Evolutionary conservation across 2,888 invertebrate genomes (phyloP), one percentile per base, ranked within the genome.

Genomic region (Limnephilus rhombicus): DNA sequence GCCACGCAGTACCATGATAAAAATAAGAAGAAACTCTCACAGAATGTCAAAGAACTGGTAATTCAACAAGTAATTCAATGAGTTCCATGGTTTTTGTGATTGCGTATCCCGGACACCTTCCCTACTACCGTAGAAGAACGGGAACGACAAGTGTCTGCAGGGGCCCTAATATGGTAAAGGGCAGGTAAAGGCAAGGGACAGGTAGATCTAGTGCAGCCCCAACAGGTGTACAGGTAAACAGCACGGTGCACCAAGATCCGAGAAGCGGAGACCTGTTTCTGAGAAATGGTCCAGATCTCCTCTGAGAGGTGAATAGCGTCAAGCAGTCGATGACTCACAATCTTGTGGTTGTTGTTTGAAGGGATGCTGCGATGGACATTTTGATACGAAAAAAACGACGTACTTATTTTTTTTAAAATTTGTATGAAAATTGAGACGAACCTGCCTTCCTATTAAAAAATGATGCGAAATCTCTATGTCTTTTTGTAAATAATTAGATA

Each of bases 201-300:
- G 34, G 83, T 83, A 83, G 83, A 41, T 34, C 37, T 83, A 83
- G 24, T 41, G 37, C 83, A 83, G 37, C 83, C 68, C 37, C 34
- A 83, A 83, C 83, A 83, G 83, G 83, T 83, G 68, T 68, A 68
- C 68, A 82, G 82, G 34, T 82, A 82, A 82, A 29, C 13, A 37
- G 37, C 83, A 34, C 83, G 83, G 37, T 83, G 37, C 83, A 86
- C 86, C 86, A 86, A 92, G 85, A 87, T 92, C 92, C 90, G 90
- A 92, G 92, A 92, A 92, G 87, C 90, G 81, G 87, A 85, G 92
- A 92, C 92, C 92, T 90, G 92, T 92, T 92, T 92, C 92, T 37
- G 81, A 92, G 92, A 92, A 92, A 92, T 90, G 45, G 86, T 49
- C 45, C 86, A 49, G 11, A n/a, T 85, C 85, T 41, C n/a, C 31